A percentile compares a stretch with the other conserved stretches of the same genome.
phyloP scores from a whole-genome alignment of 1,140 invertebrate species.

The Conus ventricosus region DNA sequence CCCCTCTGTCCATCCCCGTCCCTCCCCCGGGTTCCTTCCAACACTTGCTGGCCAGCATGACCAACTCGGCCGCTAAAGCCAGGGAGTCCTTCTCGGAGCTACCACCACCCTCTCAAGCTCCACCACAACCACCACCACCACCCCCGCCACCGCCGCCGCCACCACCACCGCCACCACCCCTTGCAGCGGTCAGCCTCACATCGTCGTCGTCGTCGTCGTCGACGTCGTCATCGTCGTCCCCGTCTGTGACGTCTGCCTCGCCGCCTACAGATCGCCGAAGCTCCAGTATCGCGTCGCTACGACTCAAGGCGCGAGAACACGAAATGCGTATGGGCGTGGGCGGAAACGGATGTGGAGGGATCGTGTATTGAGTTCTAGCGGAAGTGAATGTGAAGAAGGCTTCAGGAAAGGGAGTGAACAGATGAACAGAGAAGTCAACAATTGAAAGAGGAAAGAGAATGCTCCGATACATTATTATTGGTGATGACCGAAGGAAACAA shows the following conservation, averaged over 20 bases:
- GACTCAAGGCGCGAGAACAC: conserved; percentile 92
- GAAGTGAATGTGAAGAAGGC: not conserved
- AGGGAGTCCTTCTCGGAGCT: conserved; percentile 67
- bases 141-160: too few relatives aligned
- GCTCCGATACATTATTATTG: not conserved
- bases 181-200: not conserved
- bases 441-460: not conserved
- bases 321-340: conserved; percentile 83
- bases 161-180: too few relatives aligned
- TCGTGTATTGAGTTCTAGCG: conserved; percentile 37
- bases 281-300: conserved; percentile 89
- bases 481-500: not conserved
- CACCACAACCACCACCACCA: conserved; percentile 65
- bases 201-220: not conserved
- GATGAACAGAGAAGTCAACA: not conserved
- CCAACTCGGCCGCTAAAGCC: conserved; percentile 81
- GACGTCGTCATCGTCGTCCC: conserved; percentile 21
- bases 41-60: conserved; percentile 84
- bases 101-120: conserved; percentile 68
- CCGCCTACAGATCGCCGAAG: conserved; percentile 81
- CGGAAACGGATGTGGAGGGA: conserved; percentile 30
- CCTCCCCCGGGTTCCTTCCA: conserved; percentile 85
- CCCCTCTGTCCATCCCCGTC: conserved; percentile 57
- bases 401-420: not conserved
- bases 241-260: conserved; percentile 43